Evolutionary conservation across 2,888 invertebrate species (phyloP).

Genomic region (Phengaris alcon): DNA sequence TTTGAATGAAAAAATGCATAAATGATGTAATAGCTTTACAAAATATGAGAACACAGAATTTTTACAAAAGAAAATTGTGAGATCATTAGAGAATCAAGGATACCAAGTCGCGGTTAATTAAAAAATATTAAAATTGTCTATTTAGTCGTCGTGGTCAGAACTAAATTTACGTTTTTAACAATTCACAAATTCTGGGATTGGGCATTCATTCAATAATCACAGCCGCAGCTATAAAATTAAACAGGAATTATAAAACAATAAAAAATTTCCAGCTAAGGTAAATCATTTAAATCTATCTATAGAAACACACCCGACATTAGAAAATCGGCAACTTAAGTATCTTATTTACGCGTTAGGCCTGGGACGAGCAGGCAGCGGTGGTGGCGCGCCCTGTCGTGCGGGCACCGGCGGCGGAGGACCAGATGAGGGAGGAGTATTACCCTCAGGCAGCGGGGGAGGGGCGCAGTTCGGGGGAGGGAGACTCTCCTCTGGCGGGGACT

Average conservation of each 20-base stretch:
- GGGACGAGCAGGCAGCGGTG: constrained; percentile 83
- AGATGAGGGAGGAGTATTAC: constrained; percentile 57
- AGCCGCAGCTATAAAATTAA: constrained; percentile 20
- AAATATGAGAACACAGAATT: constrained; percentile 8
- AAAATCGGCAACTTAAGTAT: not conserved
- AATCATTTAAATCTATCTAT: constrained; percentile 6
- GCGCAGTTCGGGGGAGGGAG: constrained; percentile 83
- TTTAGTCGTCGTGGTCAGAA: not conserved
- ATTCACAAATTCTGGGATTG: not conserved
- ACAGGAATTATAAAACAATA: constrained; percentile 2
- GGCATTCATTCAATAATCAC: constrained; percentile 20
- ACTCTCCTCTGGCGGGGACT: constrained; percentile 78
- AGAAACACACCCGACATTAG: constrained; percentile 29
- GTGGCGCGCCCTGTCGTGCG: constrained; percentile 80
- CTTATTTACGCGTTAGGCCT: constrained; percentile 49
- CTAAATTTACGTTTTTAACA: not conserved
- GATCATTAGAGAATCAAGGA: constrained; percentile 15
- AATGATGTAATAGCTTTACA: constrained; percentile 9
- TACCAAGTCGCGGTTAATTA: not conserved
- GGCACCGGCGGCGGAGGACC: constrained; percentile 74
- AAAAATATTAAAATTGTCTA: not conserved
- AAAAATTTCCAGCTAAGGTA: not conserved
- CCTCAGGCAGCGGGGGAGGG: constrained; percentile 68
- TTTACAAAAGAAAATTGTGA: constrained; percentile 12
- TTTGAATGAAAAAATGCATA: constrained; percentile 20